phyloP scores from a whole-genome alignment of 2,888 invertebrate species.

The Eupelmus urozonus region DNA sequence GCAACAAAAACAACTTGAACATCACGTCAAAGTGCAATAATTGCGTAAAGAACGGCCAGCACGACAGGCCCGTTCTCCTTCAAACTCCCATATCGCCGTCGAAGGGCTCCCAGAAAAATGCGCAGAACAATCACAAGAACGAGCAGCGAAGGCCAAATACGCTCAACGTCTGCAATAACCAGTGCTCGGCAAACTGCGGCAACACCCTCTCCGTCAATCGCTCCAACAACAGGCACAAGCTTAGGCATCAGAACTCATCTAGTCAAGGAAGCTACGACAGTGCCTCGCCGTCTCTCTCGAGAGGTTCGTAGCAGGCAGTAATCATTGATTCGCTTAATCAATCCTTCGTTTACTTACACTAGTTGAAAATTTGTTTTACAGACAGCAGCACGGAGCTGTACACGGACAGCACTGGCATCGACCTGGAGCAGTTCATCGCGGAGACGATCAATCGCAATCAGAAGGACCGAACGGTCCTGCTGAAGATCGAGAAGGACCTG shows the following conservation, averaged over 20 bases:
- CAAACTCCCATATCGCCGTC: slow-evolving; percentile 74
- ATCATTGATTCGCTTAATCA: not conserved
- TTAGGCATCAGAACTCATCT: slow-evolving; percentile 77
- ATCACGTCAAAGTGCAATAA: slow-evolving; percentile 74
- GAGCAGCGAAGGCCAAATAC: slow-evolving; percentile 71
- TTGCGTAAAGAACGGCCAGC: slow-evolving; percentile 72
- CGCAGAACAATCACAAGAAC: slow-evolving; percentile 71
- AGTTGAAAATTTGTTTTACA: slow-evolving; percentile 68
- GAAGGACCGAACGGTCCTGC: slow-evolving; percentile 90
- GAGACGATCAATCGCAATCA: slow-evolving; percentile 94
- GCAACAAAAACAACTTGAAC: slow-evolving; percentile 65
- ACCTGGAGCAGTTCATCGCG: slow-evolving; percentile 91
- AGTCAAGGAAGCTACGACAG: slow-evolving; percentile 76
- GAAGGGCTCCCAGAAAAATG: slow-evolving; percentile 69
- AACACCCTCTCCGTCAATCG: slow-evolving; percentile 70
- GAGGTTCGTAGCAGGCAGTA: slow-evolving; percentile 72
- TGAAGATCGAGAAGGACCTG: slow-evolving; percentile 93
- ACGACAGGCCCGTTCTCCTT: slow-evolving; percentile 71
- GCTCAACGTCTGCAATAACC: slow-evolving; percentile 72
- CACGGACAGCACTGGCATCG: slow-evolving; percentile 87
- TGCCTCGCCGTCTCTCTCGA: slow-evolving; percentile 78
- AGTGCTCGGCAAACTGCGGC: slow-evolving; percentile 70
- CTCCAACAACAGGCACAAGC: slow-evolving; percentile 74
- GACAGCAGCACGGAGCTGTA: slow-evolving; percentile 88
- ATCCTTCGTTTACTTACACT: not conserved